Evolutionary conservation across 2,888 invertebrate genomes (phyloP), one percentile per base, ranked within the genome.

Genomic region (Vesta saturnalis): DNA sequence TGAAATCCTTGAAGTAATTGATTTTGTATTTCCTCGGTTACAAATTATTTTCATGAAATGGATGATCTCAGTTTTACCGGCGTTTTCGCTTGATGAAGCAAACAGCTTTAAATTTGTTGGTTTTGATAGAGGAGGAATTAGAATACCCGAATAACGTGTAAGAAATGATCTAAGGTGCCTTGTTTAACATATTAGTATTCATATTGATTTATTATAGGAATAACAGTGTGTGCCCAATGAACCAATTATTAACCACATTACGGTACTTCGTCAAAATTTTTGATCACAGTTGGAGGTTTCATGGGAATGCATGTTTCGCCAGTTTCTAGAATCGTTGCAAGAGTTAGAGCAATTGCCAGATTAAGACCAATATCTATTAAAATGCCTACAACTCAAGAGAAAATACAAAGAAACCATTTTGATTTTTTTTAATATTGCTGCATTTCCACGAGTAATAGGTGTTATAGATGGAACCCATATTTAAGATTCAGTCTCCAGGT

Each of bases 21-120:
- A 46, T n/a, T 46, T n/a, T 46, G 46, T 8, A 8, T 46, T 46
- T 46, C 46, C n/a, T 4, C 5, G 15, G n/a, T 46, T 46, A 4
- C n/a, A 46, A 46, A 46, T 46, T 46, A 46, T 46, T 46, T 46
- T 46, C 46, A 46, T 14, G n/a, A 46, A 8, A 46, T 46, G 15
- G 46, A 46, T 14, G 46, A 46, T n/a, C n/a, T 8, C 15, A 46
- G n/a, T 14, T 46, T 46, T 46, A n/a, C 15, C 5, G 15, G n/a
- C 12, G 46, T 10, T 46, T 46, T 46, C 30, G 5, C 10, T 10
- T 30, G 4, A 30, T 4, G 4, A n/a, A 46, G n/a, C 46, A 46
- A 46, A 14, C 5, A n/a, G 5, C 6, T n/a, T 46, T 46, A 14
- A 46, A 46, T 4, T 4, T 46, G n/a, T 46, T 46, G n/a, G 4